Conservation (phyloP, 2,888 invertebrate genomes). For the Capitulum mitella region DNA sequence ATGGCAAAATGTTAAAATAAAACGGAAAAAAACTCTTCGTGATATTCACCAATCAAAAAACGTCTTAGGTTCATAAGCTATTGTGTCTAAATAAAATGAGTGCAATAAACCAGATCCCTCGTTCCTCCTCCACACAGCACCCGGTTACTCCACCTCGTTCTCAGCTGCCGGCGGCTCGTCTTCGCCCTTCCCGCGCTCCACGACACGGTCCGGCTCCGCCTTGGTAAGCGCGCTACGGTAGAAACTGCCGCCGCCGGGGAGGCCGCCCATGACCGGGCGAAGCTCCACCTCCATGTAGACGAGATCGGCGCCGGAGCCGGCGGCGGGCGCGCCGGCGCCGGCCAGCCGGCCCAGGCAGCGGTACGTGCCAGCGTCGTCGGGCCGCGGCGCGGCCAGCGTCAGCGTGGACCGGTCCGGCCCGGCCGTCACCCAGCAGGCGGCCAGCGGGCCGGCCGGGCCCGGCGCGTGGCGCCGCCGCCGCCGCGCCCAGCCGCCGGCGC, state of each 20-base stretch:
- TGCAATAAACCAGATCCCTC: too few relatives aligned
- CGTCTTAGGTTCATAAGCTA: too few relatives aligned
- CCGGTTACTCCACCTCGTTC: not conserved
- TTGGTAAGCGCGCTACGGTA: not conserved
- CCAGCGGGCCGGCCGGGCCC: not conserved
- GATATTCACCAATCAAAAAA: too few relatives aligned
- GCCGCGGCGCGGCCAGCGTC: not conserved
- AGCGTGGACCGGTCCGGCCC: not conserved
- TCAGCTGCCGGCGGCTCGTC: not conserved
- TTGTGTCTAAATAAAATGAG: too few relatives aligned
- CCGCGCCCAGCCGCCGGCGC: not conserved
- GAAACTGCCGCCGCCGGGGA: not conserved
- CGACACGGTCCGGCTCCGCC: not conserved
- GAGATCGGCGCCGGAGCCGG: not conserved
- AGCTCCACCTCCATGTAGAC: conserved; percentile 16
- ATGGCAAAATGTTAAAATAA: too few relatives aligned
- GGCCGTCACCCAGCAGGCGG: not conserved
- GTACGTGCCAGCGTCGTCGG: conserved; percentile 1
- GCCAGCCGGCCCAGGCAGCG: not conserved
- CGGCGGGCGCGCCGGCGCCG: not conserved
- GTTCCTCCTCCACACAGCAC: too few relatives aligned
- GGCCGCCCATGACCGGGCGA: not conserved
- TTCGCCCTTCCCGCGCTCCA: not conserved
- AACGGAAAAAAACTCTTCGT: too few relatives aligned
- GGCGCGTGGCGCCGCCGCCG: too few relatives aligned